Evolutionary conservation across 2,113 vertebrate genomes (phyloP).

Genomic region (Bubo blakistoni): DNA sequence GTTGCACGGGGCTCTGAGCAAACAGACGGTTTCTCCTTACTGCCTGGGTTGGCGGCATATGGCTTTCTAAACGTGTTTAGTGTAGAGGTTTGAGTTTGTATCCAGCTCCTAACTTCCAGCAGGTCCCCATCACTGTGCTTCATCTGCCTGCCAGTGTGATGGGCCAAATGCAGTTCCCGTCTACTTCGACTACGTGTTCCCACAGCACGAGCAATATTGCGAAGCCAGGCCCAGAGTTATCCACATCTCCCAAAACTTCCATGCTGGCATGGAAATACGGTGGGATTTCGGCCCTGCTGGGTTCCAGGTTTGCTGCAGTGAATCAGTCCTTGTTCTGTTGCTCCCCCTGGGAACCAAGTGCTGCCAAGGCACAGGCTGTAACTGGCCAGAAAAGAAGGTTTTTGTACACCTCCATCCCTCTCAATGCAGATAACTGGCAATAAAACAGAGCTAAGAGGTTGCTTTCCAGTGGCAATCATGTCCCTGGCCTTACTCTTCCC

Average conservation of each 20-base stretch:
- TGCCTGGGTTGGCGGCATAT: neutral
- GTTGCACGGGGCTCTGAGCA: neutral
- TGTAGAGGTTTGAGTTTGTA: constrained; percentile 5
- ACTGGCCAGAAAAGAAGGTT: neutral
- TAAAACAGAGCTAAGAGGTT: neutral
- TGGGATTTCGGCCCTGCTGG: neutral
- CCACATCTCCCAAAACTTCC: neutral
- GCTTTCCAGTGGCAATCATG: neutral
- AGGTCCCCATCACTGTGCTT: neutral
- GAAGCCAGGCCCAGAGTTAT: neutral
- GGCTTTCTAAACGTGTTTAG: constrained; percentile 11
- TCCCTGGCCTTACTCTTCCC: neutral
- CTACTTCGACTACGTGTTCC: neutral
- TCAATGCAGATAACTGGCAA: neutral
- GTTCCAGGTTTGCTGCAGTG: neutral
- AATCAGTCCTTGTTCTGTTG: neutral
- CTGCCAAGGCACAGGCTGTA: neutral
- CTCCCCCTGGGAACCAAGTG: neutral
- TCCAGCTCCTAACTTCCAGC: constrained; percentile 32
- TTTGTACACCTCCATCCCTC: neutral
- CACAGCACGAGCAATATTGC: neutral
- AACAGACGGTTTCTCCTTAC: constrained; percentile 9
- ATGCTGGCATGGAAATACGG: neutral
- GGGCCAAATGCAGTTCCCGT: constrained; percentile 7
- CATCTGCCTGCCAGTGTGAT: neutral